Evolutionary conservation across 2,113 vertebrate species (phyloP), one percentile per base, ranked within the genome.

Genomic region (Barbus barbus): DNA sequence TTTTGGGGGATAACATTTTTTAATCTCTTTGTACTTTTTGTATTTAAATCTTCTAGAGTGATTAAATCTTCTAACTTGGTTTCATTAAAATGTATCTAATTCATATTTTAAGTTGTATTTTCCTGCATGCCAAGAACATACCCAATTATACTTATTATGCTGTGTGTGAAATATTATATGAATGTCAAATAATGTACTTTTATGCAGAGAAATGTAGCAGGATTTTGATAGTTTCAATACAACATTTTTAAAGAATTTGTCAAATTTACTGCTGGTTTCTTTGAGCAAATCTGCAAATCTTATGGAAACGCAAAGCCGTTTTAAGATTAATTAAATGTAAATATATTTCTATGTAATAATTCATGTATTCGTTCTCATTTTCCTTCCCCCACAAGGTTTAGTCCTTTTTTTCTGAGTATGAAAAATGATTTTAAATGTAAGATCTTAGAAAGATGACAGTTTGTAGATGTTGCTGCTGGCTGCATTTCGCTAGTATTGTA

Each of bases 21-120:
- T 53, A 77, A 65, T 77, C 58, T 41, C 28, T 61, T 83, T 84
- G 74, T 69, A 41, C 33, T 80, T 81, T 73, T 28, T 48, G 31
- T 24, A 31, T 67, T 67, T 76, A 69, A 77, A 53, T 9, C 22
- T 79, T 14, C 65, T 60, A n/a, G 36, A 24, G 28, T 56, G 63
- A 82, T 33, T 12, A 71, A 82, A 71, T 56, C 44, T 28, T 71
- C 79, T 81, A 81, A 69, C 65, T 51, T 72, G 28, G 38, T 73
- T 85, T 75, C 36, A 75, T 75, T 85, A 38, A 85, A 85, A 75
- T 60, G 18, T 26, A 65, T 85, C 31, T 20, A 33, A 75, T 63
- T 51, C 13, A 26, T 75, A 26, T 51, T 81, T 8, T 4, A 61
- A 73, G 41, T 16, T 51, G 20, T 44, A n/a, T 16, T 79, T 33